phyloP scores from a whole-genome alignment of 37 sponge, comb jelly and placozoan genomes.

The Ianthella basta region DNA sequence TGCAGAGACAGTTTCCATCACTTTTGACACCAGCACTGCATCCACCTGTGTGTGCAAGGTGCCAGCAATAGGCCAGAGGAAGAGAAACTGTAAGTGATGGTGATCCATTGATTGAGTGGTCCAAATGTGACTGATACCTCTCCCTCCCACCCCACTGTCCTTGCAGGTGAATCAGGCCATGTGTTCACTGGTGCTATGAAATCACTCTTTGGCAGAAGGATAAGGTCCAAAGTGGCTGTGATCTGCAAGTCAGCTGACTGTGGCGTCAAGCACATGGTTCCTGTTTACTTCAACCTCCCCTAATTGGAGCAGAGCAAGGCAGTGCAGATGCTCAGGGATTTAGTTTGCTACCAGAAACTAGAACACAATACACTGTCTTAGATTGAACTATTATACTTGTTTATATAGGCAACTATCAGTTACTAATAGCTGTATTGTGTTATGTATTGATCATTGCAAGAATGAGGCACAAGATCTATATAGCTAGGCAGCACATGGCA shows the following conservation, averaged over 20 bases:
- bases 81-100: not conserved
- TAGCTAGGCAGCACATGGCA: no score
- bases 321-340: no score
- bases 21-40: not conserved
- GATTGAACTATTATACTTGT: no score
- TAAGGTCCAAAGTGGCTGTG: not conserved
- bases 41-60: slow-evolving; percentile 10
- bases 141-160: not conserved
- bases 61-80: not conserved
- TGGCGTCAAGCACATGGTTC: slow-evolving; percentile 8
- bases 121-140: not conserved
- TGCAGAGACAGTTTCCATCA: not conserved
- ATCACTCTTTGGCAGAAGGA: not conserved
- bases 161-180: not conserved
- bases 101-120: not conserved
- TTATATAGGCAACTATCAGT: no score
- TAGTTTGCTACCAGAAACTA: no score
- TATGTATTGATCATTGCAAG: no score
- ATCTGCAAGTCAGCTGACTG: slow-evolving; percentile 13
- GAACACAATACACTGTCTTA: no score
- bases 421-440: no score
- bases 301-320: no score
- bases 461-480: no score
- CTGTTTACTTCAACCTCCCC: slow-evolving; percentile 7
- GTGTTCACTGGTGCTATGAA: not conserved